Evolutionary conservation across 2,888 invertebrate species (phyloP), one percentile per base, ranked within the genome.

Genomic region (Theristus sp.): DNA sequence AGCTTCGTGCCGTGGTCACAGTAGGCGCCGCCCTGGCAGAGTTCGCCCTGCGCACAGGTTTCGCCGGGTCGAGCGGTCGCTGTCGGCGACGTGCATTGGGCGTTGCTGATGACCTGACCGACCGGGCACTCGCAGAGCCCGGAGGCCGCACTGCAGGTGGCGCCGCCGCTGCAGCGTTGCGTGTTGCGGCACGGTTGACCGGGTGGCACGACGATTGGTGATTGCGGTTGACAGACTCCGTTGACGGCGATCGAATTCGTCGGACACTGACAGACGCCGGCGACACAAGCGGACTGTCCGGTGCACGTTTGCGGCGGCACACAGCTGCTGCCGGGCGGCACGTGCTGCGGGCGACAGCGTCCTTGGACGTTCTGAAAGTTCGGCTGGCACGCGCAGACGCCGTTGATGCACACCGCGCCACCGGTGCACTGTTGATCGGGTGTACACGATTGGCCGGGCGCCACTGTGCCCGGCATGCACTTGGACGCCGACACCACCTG

Each of bases 161-260:
- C 64, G 17, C 69, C 68, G n/a, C 67, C 68, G 10, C 65, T 63
- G 60, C 70, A 70, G 25, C 62, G 59, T 28, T 68, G 62, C 26
- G 62, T 64, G 52, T 59, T 56, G 22, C 62, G 56, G 58, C 70
- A 70, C 25, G 61, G 61, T n/a, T 65, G 63, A 27, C 67, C 67
- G 1, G 59, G 59, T n/a, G n/a, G n/a, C n/a, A n/a, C n/a, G n/a
- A n/a, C n/a, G n/a, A n/a, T n/a, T 26, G 22, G 25, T 27, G 25
- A 20, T n/a, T 1, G 38, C 3, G 49, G 49, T 6, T 10, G 6
- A n/a, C 49, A 49, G 13, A 49, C 49, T 49, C 49, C 49, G n/a
- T 49, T 49, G 20, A 49, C 49, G 3, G 49, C 20, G 3, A n/a
- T n/a, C 3, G 13, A 20, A 17, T 17, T 24, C 2, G 13, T 30